A percentile compares a stretch with the other conserved stretches of the same genome.
These are phyloP conservation scores for Chrysina gloriosa DNA, from an alignment of 2,888 invertebrate species.

Conservation along the genomic window DNA sequence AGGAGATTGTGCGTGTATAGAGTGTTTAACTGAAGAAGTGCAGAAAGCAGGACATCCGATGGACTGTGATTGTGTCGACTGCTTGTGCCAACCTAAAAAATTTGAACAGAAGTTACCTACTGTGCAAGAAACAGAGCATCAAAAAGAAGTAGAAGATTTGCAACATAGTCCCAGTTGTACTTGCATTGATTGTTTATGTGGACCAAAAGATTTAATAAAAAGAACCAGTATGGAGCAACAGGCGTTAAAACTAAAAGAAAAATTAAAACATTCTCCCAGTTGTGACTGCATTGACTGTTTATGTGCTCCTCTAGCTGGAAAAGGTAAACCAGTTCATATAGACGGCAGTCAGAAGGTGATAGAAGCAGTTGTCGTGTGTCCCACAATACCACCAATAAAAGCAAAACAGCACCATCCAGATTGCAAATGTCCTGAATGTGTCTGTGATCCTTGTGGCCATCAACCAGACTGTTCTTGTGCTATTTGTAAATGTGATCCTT, in stretches of 20 bases:
- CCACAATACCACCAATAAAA: constrained; percentile 13
- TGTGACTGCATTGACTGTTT: constrained; percentile 45
- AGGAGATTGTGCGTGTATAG: constrained; percentile 39
- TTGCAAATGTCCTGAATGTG: constrained; percentile 42
- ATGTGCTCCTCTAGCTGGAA: constrained; percentile 15
- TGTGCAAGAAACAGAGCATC: not conserved
- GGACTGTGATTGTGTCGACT: constrained; percentile 47
- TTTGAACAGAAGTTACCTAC: constrained; percentile 15
- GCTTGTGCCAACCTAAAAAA: constrained; percentile 45
- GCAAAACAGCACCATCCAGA: constrained; percentile 35
- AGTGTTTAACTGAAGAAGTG: constrained; percentile 35
- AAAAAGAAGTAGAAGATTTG: constrained; percentile 6
- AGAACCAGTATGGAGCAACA: not conserved
- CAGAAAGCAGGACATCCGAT: constrained; percentile 41
- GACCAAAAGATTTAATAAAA: constrained; percentile 1
- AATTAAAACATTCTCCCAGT: constrained; percentile 25
- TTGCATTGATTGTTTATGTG: constrained; percentile 41
- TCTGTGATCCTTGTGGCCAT: constrained; percentile 41
- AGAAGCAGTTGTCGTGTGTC: constrained; percentile 8
- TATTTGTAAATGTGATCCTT: constrained; percentile 38
- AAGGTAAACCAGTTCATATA: not conserved
- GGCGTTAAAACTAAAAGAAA: not conserved
- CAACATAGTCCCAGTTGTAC: constrained; percentile 37
- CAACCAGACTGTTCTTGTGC: constrained; percentile 35
- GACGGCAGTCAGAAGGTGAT: not conserved